These are phyloP conservation scores for Dicranocentrus wangi DNA, from an alignment of 2,888 invertebrate species.

Conservation along the genomic window DNA sequence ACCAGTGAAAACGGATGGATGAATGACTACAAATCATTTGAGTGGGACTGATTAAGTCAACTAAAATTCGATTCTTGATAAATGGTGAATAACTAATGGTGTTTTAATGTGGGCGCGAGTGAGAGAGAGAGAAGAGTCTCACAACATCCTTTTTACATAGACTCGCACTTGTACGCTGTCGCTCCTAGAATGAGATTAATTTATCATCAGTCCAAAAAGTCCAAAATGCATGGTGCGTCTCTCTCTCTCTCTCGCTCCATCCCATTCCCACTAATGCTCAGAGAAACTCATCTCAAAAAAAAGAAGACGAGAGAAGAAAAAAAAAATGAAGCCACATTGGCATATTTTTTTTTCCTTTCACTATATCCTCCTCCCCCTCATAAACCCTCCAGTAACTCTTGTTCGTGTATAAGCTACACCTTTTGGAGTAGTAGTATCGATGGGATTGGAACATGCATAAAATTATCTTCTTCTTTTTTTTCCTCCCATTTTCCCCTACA, in stretches of 20 bases:
- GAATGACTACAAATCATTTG: constrained; percentile 51
- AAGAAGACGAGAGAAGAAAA: not conserved
- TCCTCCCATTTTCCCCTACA: not conserved
- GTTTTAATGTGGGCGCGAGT: constrained; percentile 39
- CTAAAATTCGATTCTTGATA: constrained; percentile 53
- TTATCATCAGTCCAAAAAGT: constrained; percentile 54
- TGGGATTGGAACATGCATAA: constrained; percentile 48
- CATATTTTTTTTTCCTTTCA: constrained; percentile 22
- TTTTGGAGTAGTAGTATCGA: constrained; percentile 23
- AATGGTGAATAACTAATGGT: constrained; percentile 57
- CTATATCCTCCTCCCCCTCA: not conserved
- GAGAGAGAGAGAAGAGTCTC: no score
- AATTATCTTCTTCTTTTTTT: constrained; percentile 51
- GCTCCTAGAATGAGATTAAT: constrained; percentile 55
- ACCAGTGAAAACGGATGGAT: constrained; percentile 24
- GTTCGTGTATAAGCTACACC: not conserved
- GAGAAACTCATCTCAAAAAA: no score
- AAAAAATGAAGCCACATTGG: constrained; percentile 22
- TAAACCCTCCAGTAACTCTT: constrained; percentile 1
- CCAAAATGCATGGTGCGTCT: constrained; percentile 34
- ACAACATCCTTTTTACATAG: not conserved
- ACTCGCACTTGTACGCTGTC: constrained; percentile 33
- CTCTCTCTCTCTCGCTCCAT: constrained; percentile 29
- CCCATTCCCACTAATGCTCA: constrained; percentile 10
- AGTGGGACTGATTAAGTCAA: constrained; percentile 46